Evolutionary conservation across 2,797 vertebrate species (phyloP), one percentile per base, ranked within the genome.

Genomic region (Podarcis siculus): DNA sequence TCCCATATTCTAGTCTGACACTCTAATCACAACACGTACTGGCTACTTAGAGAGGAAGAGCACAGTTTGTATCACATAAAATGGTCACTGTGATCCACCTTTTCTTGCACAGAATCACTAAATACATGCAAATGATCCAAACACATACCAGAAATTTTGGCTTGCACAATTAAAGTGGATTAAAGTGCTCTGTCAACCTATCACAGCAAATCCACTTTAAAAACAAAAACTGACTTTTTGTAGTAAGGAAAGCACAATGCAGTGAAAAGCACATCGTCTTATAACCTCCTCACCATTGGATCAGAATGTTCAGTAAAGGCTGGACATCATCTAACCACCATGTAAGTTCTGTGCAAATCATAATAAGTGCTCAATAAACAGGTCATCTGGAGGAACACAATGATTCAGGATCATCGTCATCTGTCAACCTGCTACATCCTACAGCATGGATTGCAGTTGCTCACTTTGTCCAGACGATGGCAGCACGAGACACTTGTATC

Each of bases 391-490:
- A 45, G 61, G 61, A 23, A 23, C 61, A 19, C 61, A 55, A 55
- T 55, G 49, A 55, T 55, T 66, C n/a, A 87, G 25, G 1, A 42
- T 82, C 32, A 55, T 55, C 49, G 13, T 55, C 21, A 19, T 64
- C 61, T 7, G 6, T 64, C 61, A 64, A 23, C 58, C 58, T 85
- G 6, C 15, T 21, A 8, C 4, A 49, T 21, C 3, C 2, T 23
- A 49, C 17, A 61, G 7, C 30, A n/a, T 45, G 35, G 32, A 30
- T 25, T 66, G 58, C 37, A 81, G 39, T 76, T 76, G 67, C 58
- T 76, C 21, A 30, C 10, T 37, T 67, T 76, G 69, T n/a, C 78
- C 88, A 85, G 72, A 85, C 73, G 88, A 76, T 89, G 88, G 88
- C 88, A 81, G 78, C 8, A 35, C 67, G 78, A 32, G 78, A 67